Evolutionary conservation across 1,140 invertebrate species (phyloP).

Genomic region (Eciton burchellii): DNA sequence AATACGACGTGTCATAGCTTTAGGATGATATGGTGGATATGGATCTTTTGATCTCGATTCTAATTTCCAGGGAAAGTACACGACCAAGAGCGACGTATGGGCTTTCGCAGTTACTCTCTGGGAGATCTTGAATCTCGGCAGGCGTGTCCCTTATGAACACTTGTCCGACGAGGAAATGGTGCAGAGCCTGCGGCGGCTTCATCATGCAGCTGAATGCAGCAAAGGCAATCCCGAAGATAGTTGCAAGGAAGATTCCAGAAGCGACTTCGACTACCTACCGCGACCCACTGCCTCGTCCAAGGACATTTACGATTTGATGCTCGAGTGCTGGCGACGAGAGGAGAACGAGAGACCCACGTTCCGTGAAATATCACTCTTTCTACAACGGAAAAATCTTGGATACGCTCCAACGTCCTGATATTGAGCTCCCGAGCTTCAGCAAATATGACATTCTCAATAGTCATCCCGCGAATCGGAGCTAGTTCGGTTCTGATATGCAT

Average conservation of each 20-base stretch:
- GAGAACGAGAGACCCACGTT: conserved; percentile 93
- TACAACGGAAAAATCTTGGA: conserved; percentile 93
- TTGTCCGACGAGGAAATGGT: conserved; percentile 90
- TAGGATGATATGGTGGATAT: no score
- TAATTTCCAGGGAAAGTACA: conserved; percentile 88
- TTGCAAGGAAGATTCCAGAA: conserved; percentile 53
- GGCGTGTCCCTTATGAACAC: conserved; percentile 90
- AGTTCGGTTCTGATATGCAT: conserved; percentile 10
- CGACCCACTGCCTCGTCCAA: conserved; percentile 91
- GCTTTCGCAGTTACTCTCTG: conserved; percentile 91
- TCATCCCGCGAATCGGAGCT: conserved; percentile 33
- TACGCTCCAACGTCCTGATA: conserved; percentile 88
- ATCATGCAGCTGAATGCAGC: conserved; percentile 83
- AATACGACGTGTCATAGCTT: no score
- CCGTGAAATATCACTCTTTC: conserved; percentile 94
- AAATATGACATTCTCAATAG: conserved; percentile 26
- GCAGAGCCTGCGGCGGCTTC: conserved; percentile 89
- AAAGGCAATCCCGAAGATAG: conserved; percentile 47
- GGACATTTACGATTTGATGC: conserved; percentile 95
- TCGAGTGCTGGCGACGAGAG: conserved; percentile 95
- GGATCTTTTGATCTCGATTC: neutral
- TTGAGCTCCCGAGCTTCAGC: conserved; percentile 66
- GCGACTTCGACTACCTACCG: conserved; percentile 88
- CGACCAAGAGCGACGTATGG: conserved; percentile 93
- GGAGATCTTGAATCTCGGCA: conserved; percentile 91